Evolutionary conservation across 2,797 vertebrate species (phyloP).

Genomic region (Acrocephalus scirpaceus): DNA sequence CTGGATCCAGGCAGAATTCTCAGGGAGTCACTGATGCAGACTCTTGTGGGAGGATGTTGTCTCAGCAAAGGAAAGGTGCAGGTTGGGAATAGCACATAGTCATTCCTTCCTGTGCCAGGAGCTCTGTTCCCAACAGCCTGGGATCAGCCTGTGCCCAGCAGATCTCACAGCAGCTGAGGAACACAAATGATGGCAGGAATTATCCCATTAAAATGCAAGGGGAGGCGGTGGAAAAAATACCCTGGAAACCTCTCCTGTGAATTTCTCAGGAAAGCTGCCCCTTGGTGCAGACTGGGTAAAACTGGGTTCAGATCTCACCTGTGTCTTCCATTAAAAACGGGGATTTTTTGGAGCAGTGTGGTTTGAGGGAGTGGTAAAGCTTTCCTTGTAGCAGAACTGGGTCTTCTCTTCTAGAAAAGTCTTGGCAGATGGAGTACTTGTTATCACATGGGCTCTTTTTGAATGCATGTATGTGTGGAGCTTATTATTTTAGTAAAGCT

Average conservation of each 20-base stretch:
- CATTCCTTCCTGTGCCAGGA: neutral
- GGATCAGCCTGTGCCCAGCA: neutral
- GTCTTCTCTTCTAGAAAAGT: neutral
- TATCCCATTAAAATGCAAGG: neutral
- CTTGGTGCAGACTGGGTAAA: neutral
- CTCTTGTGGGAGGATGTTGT: neutral
- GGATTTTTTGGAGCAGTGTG: neutral
- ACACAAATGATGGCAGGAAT: neutral
- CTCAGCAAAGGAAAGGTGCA: neutral
- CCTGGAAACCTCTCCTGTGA: neutral
- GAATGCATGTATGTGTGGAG: neutral
- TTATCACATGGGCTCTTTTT: rapidly evolving
- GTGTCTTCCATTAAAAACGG: neutral
- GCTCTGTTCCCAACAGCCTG: neutral
- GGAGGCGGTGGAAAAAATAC: neutral
- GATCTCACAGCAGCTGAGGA: neutral
- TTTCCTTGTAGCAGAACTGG: neutral
- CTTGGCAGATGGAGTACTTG: neutral
- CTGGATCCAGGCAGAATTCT: neutral
- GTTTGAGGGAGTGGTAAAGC: neutral
- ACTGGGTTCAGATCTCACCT: neutral
- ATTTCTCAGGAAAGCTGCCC: neutral
- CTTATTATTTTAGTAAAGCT: neutral
- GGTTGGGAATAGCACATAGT: neutral
- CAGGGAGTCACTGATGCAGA: neutral